Base-by-base conservation (phyloP, 1,140 invertebrate species). In the Micrasema longulum region DNA sequence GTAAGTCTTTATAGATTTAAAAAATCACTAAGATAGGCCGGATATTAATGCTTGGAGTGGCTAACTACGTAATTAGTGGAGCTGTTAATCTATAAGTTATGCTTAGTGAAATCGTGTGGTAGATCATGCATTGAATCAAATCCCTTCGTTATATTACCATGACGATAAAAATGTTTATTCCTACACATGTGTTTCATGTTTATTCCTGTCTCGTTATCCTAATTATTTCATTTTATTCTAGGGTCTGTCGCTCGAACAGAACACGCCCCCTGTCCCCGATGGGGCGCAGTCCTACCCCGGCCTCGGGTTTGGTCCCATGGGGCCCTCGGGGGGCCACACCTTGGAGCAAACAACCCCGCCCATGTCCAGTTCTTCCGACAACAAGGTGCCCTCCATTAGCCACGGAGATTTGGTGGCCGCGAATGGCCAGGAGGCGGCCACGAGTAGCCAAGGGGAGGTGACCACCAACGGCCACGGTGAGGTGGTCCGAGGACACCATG, bases 231-330 rank as follows among this genome's bases (percentile, higher is more conserved):
- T 38, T 38, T 38, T 38, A 38, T 38, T 38, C n/a, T n/a, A n/a
- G n/a, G n/a, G n/a, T n/a, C n/a, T n/a, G n/a, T n/a, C n/a, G n/a
- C n/a, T n/a, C n/a, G n/a, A n/a, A n/a, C 62, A 43, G 20, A 48
- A 10, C 23, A 18, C 14, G 52, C 5, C 26, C 16, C 43, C 60
- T 14, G 12, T 18, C 12, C 23, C 52, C 62, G n/a, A 26, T 57
- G 16, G 35, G 81, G 16, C 81, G 82, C 11, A 73, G 36, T 20
- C 36, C 16, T 48, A n/a, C 43, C 63, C 57, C 11, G 35, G 26
- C 1, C 9, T 83, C 26, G 81, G 80, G 5, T 83, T 84, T 72
- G 81, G 82, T n/a, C 80, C 82, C 41, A 83, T 83, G 82, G 82
- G 82, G 16, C 81, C 83, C 0, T 81, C 82, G 73, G 80, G 76